Evolutionary conservation across 92 coral and sea anemone species (phyloP).

Genomic region (Epizoanthus stellaris): DNA sequence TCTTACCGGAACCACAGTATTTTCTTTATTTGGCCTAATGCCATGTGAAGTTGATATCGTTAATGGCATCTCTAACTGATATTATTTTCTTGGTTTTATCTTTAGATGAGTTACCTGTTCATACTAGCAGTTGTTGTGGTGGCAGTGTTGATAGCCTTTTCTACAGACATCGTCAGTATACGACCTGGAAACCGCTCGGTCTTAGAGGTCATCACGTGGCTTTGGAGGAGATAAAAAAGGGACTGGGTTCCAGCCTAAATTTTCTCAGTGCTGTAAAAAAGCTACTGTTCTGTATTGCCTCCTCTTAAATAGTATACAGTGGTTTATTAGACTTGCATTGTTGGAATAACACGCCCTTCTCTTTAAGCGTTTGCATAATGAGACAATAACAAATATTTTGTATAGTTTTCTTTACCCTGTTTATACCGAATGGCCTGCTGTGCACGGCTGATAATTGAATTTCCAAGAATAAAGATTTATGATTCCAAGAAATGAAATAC

Average conservation of each 20-base stretch:
- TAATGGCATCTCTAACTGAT: background rate
- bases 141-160: slow-evolving; percentile 82
- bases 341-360: background rate
- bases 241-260: background rate
- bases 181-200: slow-evolving; percentile 70
- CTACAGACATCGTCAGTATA: slow-evolving; percentile 76
- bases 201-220: slow-evolving; percentile 34
- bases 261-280: background rate
- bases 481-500: background rate
- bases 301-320: background rate
- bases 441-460: background rate
- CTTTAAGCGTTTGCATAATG: background rate
- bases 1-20: too few relatives aligned
- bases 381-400: background rate
- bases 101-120: slow-evolving; percentile 81
- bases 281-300: background rate
- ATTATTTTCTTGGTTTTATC: background rate
- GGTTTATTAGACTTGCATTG: background rate
- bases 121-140: slow-evolving; percentile 68
- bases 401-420: slow-evolving; percentile 5
- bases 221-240: slow-evolving; percentile 36
- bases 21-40: too few relatives aligned
- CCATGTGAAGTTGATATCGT: background rate
- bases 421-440: slow-evolving; percentile 18
- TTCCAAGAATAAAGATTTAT: background rate